These are phyloP conservation scores for Spheniscus mendiculus DNA, from an alignment of 2,113 vertebrate species.

Conservation along the genomic window DNA sequence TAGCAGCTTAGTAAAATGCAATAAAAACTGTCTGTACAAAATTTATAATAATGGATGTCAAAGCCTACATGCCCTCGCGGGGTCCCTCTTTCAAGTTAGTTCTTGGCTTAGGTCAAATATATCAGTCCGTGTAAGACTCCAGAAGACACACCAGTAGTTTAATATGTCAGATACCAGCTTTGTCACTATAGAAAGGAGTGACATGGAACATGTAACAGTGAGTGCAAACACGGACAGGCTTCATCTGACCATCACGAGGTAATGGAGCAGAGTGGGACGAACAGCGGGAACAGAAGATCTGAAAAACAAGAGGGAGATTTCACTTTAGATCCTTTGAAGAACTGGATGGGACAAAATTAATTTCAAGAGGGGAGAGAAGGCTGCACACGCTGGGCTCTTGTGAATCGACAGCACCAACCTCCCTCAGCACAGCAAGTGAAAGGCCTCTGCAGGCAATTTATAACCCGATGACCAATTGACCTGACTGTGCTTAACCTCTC, in stretches of 20 bases:
- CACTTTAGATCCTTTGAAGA: neutral
- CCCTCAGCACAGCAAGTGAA: neutral
- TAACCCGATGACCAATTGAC: accelerated
- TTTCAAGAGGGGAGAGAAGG: neutral
- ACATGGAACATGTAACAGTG: conserved; percentile 99
- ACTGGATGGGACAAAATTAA: neutral
- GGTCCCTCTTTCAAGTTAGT: conserved; percentile 39
- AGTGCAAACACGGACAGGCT: conserved; percentile 95
- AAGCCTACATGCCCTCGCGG: conserved; percentile 26
- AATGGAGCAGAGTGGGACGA: conserved; percentile 94
- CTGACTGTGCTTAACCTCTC: neutral
- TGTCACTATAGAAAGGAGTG: conserved; percentile 97
- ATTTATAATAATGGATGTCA: conserved; percentile 56
- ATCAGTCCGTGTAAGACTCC: conserved; percentile 28
- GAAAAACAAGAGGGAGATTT: conserved; percentile 49
- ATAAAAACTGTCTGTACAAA: conserved; percentile 62
- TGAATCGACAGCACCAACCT: neutral
- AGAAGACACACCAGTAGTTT: neutral
- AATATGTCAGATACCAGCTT: conserved; percentile 82
- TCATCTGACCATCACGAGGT: conserved; percentile 95
- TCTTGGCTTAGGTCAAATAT: conserved; percentile 54
- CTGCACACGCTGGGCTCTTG: accelerated
- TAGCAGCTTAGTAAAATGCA: conserved; percentile 68
- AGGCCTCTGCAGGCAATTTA: neutral
- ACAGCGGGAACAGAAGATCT: conserved; percentile 99